These are phyloP conservation scores for Peromyscus maniculatus DNA, from an alignment of 2,113 vertebrate species.

Conservation along the genomic window DNA sequence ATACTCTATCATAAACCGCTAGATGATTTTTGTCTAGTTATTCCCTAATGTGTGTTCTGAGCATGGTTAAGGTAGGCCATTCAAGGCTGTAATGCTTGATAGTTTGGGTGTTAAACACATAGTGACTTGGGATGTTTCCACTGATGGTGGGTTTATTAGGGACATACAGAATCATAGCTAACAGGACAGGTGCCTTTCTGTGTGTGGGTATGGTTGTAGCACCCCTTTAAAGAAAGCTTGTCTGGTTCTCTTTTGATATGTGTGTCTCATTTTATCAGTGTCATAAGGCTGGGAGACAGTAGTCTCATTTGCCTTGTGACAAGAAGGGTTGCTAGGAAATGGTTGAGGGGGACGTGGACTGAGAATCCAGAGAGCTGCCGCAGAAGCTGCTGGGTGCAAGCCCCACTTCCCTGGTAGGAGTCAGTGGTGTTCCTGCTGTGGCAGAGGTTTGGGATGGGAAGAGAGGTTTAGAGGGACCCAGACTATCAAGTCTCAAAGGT, in stretches of 20 bases:
- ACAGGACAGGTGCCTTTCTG: not conserved
- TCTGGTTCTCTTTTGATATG: not conserved
- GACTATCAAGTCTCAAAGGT: not conserved
- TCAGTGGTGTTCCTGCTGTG: not conserved
- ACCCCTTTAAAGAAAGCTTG: not conserved
- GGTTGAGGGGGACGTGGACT: not conserved
- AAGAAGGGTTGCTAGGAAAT: not conserved
- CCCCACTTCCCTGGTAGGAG: not conserved
- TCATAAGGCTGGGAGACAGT: not conserved
- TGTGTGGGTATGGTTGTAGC: not conserved
- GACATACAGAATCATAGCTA: not conserved
- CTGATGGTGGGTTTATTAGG: not conserved
- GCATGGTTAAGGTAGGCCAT: not conserved
- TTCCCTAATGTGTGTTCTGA: not conserved
- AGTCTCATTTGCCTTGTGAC: not conserved
- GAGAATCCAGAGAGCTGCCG: not conserved
- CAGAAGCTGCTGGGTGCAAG: not conserved
- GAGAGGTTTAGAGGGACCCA: not conserved
- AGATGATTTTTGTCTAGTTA: not conserved
- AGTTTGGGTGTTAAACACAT: not conserved
- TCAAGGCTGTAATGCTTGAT: not conserved
- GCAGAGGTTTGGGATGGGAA: not conserved
- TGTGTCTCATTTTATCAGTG: not conserved
- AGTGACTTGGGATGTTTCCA: not conserved
- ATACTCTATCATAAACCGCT: not conserved